A percentile compares a stretch with the other conserved stretches of the same genome.
Conservation (phyloP, 1,140 invertebrate genomes). For the Linepithema humile region DNA sequence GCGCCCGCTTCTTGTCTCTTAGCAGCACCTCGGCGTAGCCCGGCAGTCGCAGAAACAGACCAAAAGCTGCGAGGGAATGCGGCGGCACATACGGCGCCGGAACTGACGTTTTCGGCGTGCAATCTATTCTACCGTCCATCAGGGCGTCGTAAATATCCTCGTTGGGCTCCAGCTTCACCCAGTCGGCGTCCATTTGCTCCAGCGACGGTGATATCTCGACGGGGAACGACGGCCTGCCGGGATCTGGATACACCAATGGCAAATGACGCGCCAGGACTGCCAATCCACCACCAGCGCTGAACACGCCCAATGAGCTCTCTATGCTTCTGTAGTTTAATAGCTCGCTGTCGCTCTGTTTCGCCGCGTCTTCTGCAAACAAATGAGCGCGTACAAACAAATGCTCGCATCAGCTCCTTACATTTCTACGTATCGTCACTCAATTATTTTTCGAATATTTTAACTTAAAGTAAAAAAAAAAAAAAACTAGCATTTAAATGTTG, state of each 20-base stretch:
- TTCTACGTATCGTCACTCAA: too few relatives aligned
- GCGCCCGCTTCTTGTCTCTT: slow-evolving; percentile 92
- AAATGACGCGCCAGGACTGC: slow-evolving; percentile 94
- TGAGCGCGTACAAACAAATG: not conserved
- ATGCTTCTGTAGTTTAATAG: slow-evolving; percentile 82
- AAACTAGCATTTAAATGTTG: too few relatives aligned
- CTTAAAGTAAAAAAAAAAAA: too few relatives aligned
- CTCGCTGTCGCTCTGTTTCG: slow-evolving; percentile 72
- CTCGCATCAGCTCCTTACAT: too few relatives aligned
- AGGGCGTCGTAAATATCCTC: slow-evolving; percentile 90
- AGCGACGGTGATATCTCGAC: slow-evolving; percentile 85
- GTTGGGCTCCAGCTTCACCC: slow-evolving; percentile 91
- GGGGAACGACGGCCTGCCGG: slow-evolving; percentile 83
- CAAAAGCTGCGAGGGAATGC: slow-evolving; percentile 95
- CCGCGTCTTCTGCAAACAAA: slow-evolving; percentile 69
- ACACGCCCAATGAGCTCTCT: slow-evolving; percentile 91
- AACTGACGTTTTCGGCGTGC: slow-evolving; percentile 78
- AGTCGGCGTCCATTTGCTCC: slow-evolving; percentile 87
- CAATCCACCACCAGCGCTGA: slow-evolving; percentile 94
- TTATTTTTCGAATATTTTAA: too few relatives aligned
- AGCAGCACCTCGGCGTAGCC: slow-evolving; percentile 95
- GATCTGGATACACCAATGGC: slow-evolving; percentile 93
- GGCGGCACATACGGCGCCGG: slow-evolving; percentile 89
- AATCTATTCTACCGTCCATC: slow-evolving; percentile 82
- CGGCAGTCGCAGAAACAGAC: slow-evolving; percentile 93